Evolutionary conservation across 2,113 vertebrate genomes (phyloP).

Genomic region (Ceuthmochares aereus): DNA sequence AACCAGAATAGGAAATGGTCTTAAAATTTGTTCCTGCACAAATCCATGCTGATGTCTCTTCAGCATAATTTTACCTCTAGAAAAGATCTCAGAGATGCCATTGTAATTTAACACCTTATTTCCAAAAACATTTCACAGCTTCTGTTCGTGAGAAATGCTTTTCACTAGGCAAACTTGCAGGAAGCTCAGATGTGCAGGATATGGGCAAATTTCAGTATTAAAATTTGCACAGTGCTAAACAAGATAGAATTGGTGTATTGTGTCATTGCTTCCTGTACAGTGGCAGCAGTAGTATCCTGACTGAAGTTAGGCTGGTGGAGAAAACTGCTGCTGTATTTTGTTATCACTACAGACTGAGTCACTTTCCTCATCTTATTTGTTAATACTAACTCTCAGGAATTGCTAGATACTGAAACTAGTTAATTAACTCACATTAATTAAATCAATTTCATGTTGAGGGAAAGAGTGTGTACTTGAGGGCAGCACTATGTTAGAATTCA

Average conservation of each 20-base stretch:
- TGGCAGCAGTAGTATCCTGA: not conserved
- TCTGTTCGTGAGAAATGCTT: not conserved
- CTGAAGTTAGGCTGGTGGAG: not conserved
- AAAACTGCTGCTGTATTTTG: slow-evolving; percentile 7
- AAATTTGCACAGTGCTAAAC: not conserved
- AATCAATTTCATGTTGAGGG: not conserved
- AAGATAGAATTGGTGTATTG: not conserved
- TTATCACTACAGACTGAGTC: not conserved
- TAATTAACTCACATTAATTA: slow-evolving; percentile 43
- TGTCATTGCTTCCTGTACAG: not conserved
- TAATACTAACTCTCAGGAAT: not conserved
- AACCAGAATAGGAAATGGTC: not conserved
- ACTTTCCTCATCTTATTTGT: slow-evolving; percentile 11
- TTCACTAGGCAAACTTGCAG: not conserved
- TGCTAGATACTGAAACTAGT: not conserved
- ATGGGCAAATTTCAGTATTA: not conserved
- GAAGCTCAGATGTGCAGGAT: not conserved
- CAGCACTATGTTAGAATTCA: not conserved
- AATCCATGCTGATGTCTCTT: not conserved
- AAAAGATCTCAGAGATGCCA: not conserved
- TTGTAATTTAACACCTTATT: slow-evolving; percentile 11
- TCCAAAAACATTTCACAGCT: not conserved
- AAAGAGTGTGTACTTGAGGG: not conserved
- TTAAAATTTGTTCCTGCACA: not conserved
- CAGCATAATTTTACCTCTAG: not conserved